phyloP scores from a whole-genome alignment of 1,140 invertebrate genomes.

The Anastrepha ludens region DNA sequence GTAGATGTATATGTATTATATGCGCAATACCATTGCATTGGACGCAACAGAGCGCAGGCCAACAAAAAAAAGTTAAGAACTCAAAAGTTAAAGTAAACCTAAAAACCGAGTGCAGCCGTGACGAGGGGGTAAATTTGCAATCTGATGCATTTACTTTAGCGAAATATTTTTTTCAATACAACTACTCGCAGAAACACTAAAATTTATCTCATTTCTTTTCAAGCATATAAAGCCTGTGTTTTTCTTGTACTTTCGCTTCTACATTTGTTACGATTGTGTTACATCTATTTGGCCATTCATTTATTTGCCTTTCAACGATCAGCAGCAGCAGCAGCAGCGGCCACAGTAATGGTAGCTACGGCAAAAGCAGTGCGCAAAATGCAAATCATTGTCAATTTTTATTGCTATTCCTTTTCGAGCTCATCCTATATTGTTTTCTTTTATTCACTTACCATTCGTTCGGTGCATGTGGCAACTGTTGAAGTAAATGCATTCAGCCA shows the following conservation, averaged over 20 bases:
- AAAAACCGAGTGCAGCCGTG: background rate
- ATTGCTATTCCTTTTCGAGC: background rate
- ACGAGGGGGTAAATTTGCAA: background rate
- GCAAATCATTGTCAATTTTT: conserved; percentile 37
- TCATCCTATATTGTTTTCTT: background rate
- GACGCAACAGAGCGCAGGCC: background rate
- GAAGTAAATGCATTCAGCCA: conserved; percentile 15
- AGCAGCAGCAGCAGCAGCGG: background rate
- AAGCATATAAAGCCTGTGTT: background rate
- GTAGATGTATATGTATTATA: no score
- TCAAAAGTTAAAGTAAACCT: conserved; percentile 39
- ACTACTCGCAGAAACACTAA: background rate
- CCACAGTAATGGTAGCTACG: background rate
- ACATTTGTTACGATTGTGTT: conserved; percentile 1
- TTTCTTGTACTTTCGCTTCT: background rate
- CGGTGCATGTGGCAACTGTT: background rate
- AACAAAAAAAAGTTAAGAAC: background rate
- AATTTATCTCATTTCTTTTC: conserved; percentile 35
- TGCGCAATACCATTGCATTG: background rate
- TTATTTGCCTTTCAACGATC: conserved; percentile 37
- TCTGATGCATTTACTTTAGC: conserved; percentile 41
- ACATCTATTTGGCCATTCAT: background rate
- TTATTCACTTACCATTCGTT: background rate
- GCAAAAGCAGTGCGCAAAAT: background rate
- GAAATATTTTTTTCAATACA: conserved; percentile 19